phyloP scores from a whole-genome alignment of 2,888 invertebrate species.

The Euzetes globulus region DNA sequence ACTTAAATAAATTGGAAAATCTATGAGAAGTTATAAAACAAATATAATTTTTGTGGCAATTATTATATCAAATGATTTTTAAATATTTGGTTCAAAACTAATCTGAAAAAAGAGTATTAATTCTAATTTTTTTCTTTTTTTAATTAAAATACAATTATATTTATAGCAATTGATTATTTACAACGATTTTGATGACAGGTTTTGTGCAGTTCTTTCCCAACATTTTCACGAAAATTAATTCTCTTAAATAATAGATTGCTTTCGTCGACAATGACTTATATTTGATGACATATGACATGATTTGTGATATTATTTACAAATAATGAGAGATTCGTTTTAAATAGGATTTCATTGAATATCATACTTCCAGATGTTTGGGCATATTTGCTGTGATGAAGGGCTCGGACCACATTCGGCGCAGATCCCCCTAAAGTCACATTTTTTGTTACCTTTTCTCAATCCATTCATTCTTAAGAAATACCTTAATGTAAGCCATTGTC shows the following conservation, averaged over 20 bases:
- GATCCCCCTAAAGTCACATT: conserved; percentile 67
- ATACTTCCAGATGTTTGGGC: conserved; percentile 74
- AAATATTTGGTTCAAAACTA: neutral
- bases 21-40: no score
- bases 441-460: neutral
- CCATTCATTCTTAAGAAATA: conserved; percentile 47
- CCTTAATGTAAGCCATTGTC: conserved; percentile 96
- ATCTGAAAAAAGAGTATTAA: conserved; percentile 9
- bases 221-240: neutral
- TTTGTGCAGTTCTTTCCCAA: neutral
- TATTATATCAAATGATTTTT: no score
- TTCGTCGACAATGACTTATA: neutral
- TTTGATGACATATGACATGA: conserved; percentile 8
- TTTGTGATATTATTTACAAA: neutral
- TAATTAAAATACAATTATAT: conserved; percentile 3
- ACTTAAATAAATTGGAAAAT: no score
- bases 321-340: conserved; percentile 10
- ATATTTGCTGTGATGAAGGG: conserved; percentile 76
- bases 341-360: conserved; percentile 34
- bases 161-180: conserved; percentile 2
- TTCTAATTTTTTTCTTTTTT: neutral
- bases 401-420: conserved; percentile 96
- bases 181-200: neutral
- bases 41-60: no score
- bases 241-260: conserved; percentile 3